Conservation (phyloP, 2,113 vertebrate genomes). For the Aptenodytes patagonicus region DNA sequence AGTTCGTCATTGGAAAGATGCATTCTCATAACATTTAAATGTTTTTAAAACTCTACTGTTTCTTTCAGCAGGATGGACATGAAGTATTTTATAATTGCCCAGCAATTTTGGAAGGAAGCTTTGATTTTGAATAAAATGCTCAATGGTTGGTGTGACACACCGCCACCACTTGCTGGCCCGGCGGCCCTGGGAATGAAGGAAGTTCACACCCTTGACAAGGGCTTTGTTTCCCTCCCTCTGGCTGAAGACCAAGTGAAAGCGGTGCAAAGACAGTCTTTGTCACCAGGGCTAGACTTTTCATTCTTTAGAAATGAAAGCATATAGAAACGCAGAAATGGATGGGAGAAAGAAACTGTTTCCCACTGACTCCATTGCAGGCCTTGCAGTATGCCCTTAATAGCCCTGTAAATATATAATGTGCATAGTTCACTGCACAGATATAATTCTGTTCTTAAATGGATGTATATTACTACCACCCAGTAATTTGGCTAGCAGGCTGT, state of each 20-base stretch:
- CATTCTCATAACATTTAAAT: not conserved
- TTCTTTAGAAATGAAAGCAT: not conserved
- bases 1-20: not conserved
- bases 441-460: not conserved
- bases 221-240: not conserved
- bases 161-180: fast-evolving
- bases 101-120: not conserved
- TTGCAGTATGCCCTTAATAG: not conserved
- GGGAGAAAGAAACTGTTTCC: not conserved
- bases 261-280: not conserved
- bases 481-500: not conserved
- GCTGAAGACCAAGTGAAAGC: not conserved
- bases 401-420: not conserved
- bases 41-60: not conserved
- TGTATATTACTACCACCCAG: not conserved
- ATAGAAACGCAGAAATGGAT: fast-evolving
- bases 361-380: not conserved
- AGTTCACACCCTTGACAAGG: slow-evolving; percentile 7
- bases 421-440: not conserved
- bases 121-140: not conserved
- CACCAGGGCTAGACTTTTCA: not conserved
- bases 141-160: fast-evolving
- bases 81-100: not conserved
- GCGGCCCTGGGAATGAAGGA: not conserved
- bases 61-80: not conserved